phyloP scores from a whole-genome alignment of 2,797 vertebrate species.

The Muscicapa striata region DNA sequence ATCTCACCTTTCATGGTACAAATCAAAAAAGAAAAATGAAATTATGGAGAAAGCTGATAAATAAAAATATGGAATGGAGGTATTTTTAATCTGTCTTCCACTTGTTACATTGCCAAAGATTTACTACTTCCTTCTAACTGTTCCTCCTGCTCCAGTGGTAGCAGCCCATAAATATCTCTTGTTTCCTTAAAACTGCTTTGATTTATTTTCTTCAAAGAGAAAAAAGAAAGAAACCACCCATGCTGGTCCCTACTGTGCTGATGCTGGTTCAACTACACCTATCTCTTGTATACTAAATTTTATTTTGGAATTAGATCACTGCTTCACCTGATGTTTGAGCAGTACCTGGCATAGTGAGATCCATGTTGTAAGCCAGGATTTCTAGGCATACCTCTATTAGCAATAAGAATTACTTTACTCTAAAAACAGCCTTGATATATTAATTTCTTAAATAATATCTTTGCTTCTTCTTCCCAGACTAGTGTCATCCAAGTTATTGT shows the following conservation, averaged over 20 bases:
- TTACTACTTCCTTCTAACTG: constrained; percentile 2
- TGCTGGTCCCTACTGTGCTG: neutral
- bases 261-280: neutral
- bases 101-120: constrained; percentile 15
- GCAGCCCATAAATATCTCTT: constrained; percentile 16
- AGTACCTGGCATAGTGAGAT: neutral
- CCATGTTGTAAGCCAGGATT: neutral
- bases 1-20: neutral
- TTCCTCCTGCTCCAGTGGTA: neutral
- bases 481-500: neutral
- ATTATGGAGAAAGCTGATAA: neutral
- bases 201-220: constrained; percentile 28
- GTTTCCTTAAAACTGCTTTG: constrained; percentile 25
- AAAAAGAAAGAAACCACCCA: constrained; percentile 10
- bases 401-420: neutral
- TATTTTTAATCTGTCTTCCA: neutral
- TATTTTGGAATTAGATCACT: neutral
- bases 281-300: neutral
- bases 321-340: neutral
- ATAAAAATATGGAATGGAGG: neutral
- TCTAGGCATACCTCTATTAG: neutral
- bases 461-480: neutral
- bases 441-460: neutral
- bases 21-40: neutral
- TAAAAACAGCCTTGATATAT: neutral